These are phyloP conservation scores for Dendrolimus punctatus DNA, from an alignment of 1,140 invertebrate species.

Conservation along the genomic window DNA sequence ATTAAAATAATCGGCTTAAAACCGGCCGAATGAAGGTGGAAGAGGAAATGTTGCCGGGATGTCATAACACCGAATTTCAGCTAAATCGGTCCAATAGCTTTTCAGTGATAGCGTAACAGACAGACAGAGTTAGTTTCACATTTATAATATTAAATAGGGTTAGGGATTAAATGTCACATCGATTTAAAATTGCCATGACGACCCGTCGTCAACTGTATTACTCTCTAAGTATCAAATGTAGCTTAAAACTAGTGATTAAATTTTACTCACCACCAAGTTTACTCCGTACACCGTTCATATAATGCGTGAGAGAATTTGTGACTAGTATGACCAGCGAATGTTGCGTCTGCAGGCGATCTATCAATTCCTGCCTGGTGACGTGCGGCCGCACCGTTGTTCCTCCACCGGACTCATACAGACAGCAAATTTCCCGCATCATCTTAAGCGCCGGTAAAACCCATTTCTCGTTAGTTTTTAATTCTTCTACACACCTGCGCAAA, in stretches of 20 bases:
- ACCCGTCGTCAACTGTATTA: too few species aligned
- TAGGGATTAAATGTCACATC: too few species aligned
- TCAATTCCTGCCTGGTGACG: constrained; percentile 80
- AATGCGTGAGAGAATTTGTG: constrained; percentile 92
- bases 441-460: constrained; percentile 97
- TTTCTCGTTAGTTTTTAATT: constrained; percentile 88
- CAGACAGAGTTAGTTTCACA: too few species aligned
- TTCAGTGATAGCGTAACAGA: not conserved
- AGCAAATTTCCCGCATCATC: constrained; percentile 96
- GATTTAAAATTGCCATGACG: too few species aligned
- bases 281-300: constrained; percentile 90
- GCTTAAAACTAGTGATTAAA: not conserved
- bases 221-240: too few species aligned
- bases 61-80: not conserved
- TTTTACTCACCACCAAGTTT: constrained; percentile 40
- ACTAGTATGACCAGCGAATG: constrained; percentile 95
- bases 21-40: too few species aligned
- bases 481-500: constrained; percentile 85
- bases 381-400: constrained; percentile 74
- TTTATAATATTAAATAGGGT: too few species aligned
- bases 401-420: constrained; percentile 89
- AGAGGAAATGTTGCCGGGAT: too few species aligned
- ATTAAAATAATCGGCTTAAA: too few species aligned
- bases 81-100: constrained; percentile 1
- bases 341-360: constrained; percentile 92